Base-by-base conservation (phyloP, 2,888 invertebrate genomes). In the Diplazon laetatorius region DNA sequence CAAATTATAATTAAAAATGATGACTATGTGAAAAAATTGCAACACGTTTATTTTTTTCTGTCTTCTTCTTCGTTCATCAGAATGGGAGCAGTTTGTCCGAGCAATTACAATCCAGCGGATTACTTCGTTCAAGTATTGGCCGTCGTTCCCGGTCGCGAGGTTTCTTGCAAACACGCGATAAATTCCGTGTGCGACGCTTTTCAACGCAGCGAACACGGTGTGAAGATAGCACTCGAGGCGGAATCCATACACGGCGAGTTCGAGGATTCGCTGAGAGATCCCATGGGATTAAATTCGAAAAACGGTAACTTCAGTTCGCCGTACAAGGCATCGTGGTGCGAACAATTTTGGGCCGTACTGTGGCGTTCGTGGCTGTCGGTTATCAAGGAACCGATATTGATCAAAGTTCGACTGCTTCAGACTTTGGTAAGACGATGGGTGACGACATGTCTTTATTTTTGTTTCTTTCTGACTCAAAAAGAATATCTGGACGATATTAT, bases 21-120 rank as follows among this genome's bases (percentile, higher is more conserved):
- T n/a, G n/a, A n/a, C n/a, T n/a, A n/a, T n/a, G n/a, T n/a, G n/a
- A n/a, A n/a, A n/a, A n/a, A n/a, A n/a, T n/a, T n/a, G n/a, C n/a
- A n/a, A n/a, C n/a, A n/a, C n/a, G n/a, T n/a, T n/a, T n/a, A n/a
- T n/a, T n/a, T n/a, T n/a, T n/a, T n/a, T n/a, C n/a, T n/a, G n/a
- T n/a, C 25, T 44, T 18, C 42, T 52, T 20, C 6, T 14, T 63
- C 60, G 20, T 18, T 39, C 50, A 59, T 25, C 84, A 97, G 97
- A 37, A 91, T 96, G 83, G 96, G 96, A 22, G 95, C 96, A 10
- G 94, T 95, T 0, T 97, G 97, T 89, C 98, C 98, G 0, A 94
- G 93, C 2, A 97, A 97, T 89, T 98, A 96, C 91, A 98, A 98
- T 90, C 98, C 98, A 1, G 98, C 98, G 0, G 98, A 99, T 91